Evolutionary conservation across 2,113 vertebrate species (phyloP), one percentile per base, ranked within the genome.

Genomic region (Anguilla rostrata): DNA sequence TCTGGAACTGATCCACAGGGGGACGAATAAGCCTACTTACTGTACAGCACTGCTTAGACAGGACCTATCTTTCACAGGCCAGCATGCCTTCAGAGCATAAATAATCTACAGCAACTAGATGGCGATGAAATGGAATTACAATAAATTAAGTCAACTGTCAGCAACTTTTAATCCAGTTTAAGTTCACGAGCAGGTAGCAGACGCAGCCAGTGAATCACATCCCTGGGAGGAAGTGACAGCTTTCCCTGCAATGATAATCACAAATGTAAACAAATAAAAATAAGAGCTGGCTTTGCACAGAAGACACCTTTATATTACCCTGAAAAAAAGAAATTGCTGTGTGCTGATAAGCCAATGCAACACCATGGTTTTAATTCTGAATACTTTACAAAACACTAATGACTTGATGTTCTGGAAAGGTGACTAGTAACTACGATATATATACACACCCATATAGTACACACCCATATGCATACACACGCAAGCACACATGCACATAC

Each of bases 21-120:
- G 94, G 88, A 94, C 93, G 92, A 87, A 93, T 93, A 92, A 92
- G 90, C 93, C 90, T 91, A 89, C 90, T 93, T 92, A 34, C 34
- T 34, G 34, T 34, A 92, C 60, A 66, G 60, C 60, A 26, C 86
- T 91, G 82, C 87, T 84, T 60, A 78, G 39, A 26, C n/a, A 81
- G 83, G 40, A 12, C n/a, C 40, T 34, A 63, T 57, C 43, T 56
- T 15, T n/a, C n/a, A 34, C n/a, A 85, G 34, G 9, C 93, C 91
- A 87, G 92, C 90, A 90, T 90, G 85, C 88, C 87, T 88, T 90
- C 89, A 89, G 92, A 93, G 92, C 91, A 91, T 91, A 92, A 91
- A 87, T 88, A 91, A 92, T 89, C 82, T 87, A 89, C 57, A 66
- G 91, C 71, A 75, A 89, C 89, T 88, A 83, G 82, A 88, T 90